Evolutionary conservation across 2,888 invertebrate species (phyloP).

Genomic region (Leptura quadrifasciata): DNA sequence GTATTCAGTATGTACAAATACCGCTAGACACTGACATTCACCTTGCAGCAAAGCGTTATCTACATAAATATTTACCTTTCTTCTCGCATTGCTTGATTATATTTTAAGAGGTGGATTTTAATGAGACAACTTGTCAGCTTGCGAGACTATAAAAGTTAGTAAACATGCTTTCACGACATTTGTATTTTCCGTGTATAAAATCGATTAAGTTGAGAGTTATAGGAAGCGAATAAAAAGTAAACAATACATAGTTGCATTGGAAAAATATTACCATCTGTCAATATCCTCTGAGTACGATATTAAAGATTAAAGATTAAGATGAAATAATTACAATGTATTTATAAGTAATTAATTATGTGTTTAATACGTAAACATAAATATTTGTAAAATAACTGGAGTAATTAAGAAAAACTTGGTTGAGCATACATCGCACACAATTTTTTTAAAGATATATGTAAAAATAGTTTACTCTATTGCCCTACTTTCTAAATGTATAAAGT

Average conservation of each 20-base stretch:
- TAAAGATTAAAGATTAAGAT: too few species aligned
- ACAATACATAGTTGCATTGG: background rate
- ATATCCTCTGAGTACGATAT: too few species aligned
- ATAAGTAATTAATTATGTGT: too few species aligned
- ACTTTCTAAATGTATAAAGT: too few species aligned
- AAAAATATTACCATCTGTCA: background rate
- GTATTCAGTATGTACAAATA: background rate
- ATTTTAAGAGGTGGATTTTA: slow-evolving; percentile 18
- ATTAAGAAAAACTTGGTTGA: too few species aligned
- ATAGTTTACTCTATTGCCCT: too few species aligned
- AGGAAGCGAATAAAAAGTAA: background rate
- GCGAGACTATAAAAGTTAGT: background rate
- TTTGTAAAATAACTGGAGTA: too few species aligned
- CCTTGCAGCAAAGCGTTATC: slow-evolving; percentile 15
- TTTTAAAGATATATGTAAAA: too few species aligned
- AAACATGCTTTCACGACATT: background rate
- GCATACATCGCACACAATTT: too few species aligned
- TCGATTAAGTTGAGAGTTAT: background rate
- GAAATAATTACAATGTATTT: too few species aligned
- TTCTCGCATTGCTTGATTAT: slow-evolving; percentile 19
- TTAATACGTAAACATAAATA: too few species aligned
- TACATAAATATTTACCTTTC: slow-evolving; percentile 24
- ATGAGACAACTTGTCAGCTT: slow-evolving; percentile 22
- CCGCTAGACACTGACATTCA: slow-evolving; percentile 7
- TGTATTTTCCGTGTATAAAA: background rate